A percentile compares a stretch with the other conserved stretches of the same genome.
Evolutionary conservation across 2,888 invertebrate genomes (phyloP).

Genomic region (Tuberolachnus salignus): DNA sequence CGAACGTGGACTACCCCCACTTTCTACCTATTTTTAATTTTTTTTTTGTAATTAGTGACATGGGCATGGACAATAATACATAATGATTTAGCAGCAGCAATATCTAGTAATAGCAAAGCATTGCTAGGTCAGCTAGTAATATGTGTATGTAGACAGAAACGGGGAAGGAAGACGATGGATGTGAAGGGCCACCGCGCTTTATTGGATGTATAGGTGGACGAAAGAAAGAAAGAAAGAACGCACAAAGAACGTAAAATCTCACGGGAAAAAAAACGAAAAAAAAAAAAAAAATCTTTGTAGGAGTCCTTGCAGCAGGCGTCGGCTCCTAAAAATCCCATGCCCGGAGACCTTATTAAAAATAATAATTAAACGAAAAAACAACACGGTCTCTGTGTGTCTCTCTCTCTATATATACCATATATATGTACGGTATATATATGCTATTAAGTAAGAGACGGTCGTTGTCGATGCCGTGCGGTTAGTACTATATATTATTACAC

Average conservation of each 20-base stretch:
- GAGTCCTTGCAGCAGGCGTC: conserved; percentile 17
- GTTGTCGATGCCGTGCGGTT: background rate
- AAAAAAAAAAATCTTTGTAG: conserved; percentile 50
- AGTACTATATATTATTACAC: conserved; percentile 6
- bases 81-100: no score
- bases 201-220: conserved; percentile 9
- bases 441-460: background rate
- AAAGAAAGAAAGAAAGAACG: conserved; percentile 11
- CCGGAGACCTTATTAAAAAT: conserved; percentile 47
- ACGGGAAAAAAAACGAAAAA: background rate
- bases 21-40: no score
- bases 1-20: no score
- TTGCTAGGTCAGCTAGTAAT: no score
- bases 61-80: no score
- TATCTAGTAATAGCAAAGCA: no score
- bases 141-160: background rate
- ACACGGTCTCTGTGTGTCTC: no score
- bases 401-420: no score
- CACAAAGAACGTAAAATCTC: conserved; percentile 48
- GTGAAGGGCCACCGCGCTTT: no score
- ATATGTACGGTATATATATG: no score
- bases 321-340: conserved; percentile 39
- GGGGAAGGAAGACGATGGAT: no score
- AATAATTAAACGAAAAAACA: conserved; percentile 50
- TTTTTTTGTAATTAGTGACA: no score